phyloP scores from a whole-genome alignment of 2,797 vertebrate species.

The Enteromius fasciolatus region DNA sequence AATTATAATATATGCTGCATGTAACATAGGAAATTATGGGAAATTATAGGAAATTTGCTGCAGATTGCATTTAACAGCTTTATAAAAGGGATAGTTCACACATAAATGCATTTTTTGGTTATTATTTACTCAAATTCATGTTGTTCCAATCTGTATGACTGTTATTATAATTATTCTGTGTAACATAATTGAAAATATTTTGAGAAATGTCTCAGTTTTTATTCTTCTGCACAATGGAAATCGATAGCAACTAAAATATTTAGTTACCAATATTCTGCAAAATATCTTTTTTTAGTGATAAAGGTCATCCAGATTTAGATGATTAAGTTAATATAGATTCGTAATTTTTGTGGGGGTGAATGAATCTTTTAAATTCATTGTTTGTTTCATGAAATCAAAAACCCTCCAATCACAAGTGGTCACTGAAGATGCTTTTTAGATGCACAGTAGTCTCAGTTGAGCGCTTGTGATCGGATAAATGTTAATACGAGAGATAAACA shows the following conservation, averaged over 20 bases:
- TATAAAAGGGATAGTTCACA: background rate
- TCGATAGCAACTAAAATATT: background rate
- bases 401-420: background rate
- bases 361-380: background rate
- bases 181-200: background rate
- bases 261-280: background rate
- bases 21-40: background rate
- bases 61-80: background rate
- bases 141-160: background rate
- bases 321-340: background rate
- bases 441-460: background rate
- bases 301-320: background rate
- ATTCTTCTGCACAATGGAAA: background rate
- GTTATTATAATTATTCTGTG: background rate
- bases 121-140: background rate
- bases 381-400: background rate
- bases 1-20: background rate
- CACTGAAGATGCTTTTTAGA: background rate
- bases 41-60: background rate
- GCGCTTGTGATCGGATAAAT: background rate
- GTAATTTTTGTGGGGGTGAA: background rate
- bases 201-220: background rate
- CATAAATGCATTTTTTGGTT: background rate
- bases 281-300: background rate
- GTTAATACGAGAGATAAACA: constrained; percentile 21